Conservation (phyloP, 2,113 vertebrate species). For the Bufo gargarizans region DNA sequence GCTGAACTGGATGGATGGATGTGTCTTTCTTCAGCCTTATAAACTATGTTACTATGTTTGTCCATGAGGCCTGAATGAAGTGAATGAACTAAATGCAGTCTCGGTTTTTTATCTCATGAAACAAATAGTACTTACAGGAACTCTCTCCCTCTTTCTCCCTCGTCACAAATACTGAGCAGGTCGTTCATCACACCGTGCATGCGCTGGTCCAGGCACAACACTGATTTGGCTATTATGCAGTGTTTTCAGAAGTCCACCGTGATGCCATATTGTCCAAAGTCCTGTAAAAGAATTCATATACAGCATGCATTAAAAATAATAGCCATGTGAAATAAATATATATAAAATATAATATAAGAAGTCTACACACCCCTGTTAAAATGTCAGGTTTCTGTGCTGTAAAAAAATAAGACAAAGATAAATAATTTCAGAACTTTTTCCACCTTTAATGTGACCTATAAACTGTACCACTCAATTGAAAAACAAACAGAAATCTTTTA, state of each 20-base stretch:
- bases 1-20: too few relatives aligned
- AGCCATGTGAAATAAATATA: too few relatives aligned
- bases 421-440: too few relatives aligned
- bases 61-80: background rate
- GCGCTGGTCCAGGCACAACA: constrained; percentile 17
- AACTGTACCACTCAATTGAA: too few relatives aligned
- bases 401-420: too few relatives aligned
- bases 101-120: background rate
- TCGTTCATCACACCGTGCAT: constrained; percentile 40
- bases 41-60: background rate
- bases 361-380: too few relatives aligned
- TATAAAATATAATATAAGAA: too few relatives aligned
- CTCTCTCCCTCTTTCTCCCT: constrained; percentile 2
- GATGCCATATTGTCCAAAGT: background rate
- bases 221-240: background rate
- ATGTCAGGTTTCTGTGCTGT: too few relatives aligned
- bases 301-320: background rate
- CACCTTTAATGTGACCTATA: too few relatives aligned
- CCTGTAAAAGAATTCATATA: background rate
- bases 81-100: background rate
- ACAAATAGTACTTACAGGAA: constrained; percentile 32
- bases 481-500: too few relatives aligned
- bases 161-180: constrained; percentile 25
- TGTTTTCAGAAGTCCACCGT: background rate
- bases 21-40: too few relatives aligned